Evolutionary conservation across 2,797 vertebrate genomes (phyloP).

Genomic region (Acipenser ruthenus): DNA sequence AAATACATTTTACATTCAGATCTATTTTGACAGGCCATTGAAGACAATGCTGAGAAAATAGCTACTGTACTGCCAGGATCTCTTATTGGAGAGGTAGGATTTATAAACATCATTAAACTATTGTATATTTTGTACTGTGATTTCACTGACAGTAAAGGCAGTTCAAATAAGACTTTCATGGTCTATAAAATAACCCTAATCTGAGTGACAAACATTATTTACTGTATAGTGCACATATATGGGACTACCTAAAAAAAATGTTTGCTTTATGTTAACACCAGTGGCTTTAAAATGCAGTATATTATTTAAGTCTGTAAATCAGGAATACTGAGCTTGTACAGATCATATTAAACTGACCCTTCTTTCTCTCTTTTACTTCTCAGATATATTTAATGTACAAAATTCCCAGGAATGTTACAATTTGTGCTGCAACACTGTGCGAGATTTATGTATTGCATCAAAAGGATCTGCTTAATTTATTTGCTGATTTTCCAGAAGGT

Average conservation of each 20-base stretch:
- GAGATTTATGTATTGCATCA: slow-evolving; percentile 24
- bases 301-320: too few relatives aligned
- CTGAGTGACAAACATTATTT: too few relatives aligned
- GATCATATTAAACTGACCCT: not conserved
- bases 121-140: too few relatives aligned
- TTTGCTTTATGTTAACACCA: too few relatives aligned
- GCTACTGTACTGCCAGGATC: slow-evolving; percentile 20
- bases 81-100: slow-evolving; percentile 23
- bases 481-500: slow-evolving; percentile 25
- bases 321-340: too few relatives aligned
- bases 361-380: not conserved
- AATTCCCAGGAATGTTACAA: slow-evolving; percentile 25
- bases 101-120: too few relatives aligned
- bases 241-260: too few relatives aligned
- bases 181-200: too few relatives aligned
- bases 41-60: slow-evolving; percentile 12
- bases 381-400: slow-evolving; percentile 21
- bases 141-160: too few relatives aligned
- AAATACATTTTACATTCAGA: not conserved
- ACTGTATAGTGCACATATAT: too few relatives aligned
- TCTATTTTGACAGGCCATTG: slow-evolving; percentile 16
- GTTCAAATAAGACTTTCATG: too few relatives aligned
- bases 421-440: slow-evolving; percentile 19
- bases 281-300: too few relatives aligned
- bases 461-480: slow-evolving; percentile 18